Percentiles rank a stretch among this genome's conserved stretches.
These are phyloP conservation scores for Lichenostomus cassidix DNA, from an alignment of 2,113 vertebrate species.

Conservation along the genomic window DNA sequence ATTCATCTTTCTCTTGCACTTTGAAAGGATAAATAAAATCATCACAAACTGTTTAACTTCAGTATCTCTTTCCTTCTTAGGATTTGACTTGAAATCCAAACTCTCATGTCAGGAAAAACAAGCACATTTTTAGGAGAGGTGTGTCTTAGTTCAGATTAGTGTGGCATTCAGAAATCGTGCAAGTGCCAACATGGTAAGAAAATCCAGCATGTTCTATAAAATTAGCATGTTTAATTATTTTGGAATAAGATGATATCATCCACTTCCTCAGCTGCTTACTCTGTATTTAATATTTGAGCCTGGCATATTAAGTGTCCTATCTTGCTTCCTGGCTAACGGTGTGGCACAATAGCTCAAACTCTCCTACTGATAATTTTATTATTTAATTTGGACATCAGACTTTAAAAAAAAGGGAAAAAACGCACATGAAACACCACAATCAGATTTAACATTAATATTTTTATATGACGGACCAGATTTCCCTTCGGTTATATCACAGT, in stretches of 20 bases:
- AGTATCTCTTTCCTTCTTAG: neutral
- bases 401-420: neutral
- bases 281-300: neutral
- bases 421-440: neutral
- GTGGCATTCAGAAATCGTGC: neutral
- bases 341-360: neutral
- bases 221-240: neutral
- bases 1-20: neutral
- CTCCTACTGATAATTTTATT: neutral
- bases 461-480: neutral
- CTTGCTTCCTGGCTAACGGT: neutral
- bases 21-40: neutral
- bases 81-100: neutral
- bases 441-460: neutral
- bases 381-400: neutral
- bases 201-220: neutral
- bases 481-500: neutral
- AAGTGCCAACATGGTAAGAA: neutral
- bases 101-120: neutral
- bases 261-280: neutral
- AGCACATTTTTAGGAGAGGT: slow-evolving; percentile 34
- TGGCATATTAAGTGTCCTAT: neutral
- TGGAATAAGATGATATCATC: neutral
- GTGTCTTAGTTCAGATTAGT: slow-evolving; percentile 7
- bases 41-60: neutral